Evolutionary conservation across 1,140 invertebrate genomes (phyloP).

Genomic region (Achatina immaculata): DNA sequence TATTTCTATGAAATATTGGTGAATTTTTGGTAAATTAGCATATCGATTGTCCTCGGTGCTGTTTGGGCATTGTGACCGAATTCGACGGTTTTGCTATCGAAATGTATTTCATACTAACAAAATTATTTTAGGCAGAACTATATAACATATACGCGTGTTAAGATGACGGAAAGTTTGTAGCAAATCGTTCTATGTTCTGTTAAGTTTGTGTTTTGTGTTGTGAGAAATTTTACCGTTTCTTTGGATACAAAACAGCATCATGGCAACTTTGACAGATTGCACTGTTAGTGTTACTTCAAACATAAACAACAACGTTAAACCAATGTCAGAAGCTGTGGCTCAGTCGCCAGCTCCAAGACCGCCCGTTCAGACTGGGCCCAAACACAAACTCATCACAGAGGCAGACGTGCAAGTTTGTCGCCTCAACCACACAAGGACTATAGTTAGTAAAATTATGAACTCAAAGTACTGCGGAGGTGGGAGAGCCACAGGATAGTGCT

Average conservation of each 20-base stretch:
- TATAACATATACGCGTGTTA: too few relatives aligned
- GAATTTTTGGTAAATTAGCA: too few relatives aligned
- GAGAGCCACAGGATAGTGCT: constrained; percentile 83
- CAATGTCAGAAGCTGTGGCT: background rate
- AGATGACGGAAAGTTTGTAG: too few relatives aligned
- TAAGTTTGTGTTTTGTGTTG: too few relatives aligned
- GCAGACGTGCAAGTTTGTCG: constrained; percentile 84
- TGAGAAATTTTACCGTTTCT: too few relatives aligned
- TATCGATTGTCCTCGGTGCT: too few relatives aligned
- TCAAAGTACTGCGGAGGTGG: constrained; percentile 86
- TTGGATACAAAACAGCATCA: background rate
- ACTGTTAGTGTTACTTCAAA: constrained; percentile 7
- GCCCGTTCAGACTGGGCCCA: constrained; percentile 49
- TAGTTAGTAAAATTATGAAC: constrained; percentile 85
- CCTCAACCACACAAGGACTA: constrained; percentile 83
- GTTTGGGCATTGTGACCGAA: too few relatives aligned
- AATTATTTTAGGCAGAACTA: too few relatives aligned
- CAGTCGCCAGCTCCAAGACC: constrained; percentile 6
- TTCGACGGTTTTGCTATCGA: too few relatives aligned
- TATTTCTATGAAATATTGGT: too few relatives aligned
- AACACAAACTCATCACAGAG: constrained; percentile 82
- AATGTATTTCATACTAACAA: too few relatives aligned
- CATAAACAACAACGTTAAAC: constrained; percentile 32
- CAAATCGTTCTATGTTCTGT: too few relatives aligned
- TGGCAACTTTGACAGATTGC: constrained; percentile 20